Evolutionary conservation across 2,888 invertebrate genomes (phyloP).

Genomic region (Drosophila kanekoi): DNA sequence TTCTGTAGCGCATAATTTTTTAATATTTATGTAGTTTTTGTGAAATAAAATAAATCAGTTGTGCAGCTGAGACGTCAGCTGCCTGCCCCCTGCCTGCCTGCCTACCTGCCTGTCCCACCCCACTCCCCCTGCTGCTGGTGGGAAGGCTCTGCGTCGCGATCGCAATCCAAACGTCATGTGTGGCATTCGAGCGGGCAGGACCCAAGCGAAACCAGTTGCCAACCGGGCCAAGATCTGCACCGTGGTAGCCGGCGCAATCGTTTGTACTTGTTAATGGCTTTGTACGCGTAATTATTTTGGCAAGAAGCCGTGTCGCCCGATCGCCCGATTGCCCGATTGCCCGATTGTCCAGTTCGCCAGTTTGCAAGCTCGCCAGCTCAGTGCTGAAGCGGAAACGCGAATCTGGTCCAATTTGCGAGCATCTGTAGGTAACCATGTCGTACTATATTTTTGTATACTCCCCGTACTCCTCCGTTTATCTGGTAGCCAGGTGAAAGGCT

Average conservation of each 20-base stretch:
- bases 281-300: constrained; percentile 80
- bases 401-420: constrained; percentile 47
- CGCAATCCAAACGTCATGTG: constrained; percentile 71
- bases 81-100: constrained; percentile 2
- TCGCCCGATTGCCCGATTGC: constrained; percentile 25
- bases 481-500: constrained; percentile 70
- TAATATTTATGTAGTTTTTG: constrained; percentile 74
- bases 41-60: constrained; percentile 77
- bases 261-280: constrained; percentile 80
- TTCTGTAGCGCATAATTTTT: constrained; percentile 69
- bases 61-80: constrained; percentile 64
- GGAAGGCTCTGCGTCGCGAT: constrained; percentile 13
- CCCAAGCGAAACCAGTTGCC: constrained; percentile 42
- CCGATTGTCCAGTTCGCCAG: constrained; percentile 1
- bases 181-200: constrained; percentile 63
- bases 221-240: constrained; percentile 35
- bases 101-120: background rate
- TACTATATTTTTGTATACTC: constrained; percentile 3
- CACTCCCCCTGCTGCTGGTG: background rate
- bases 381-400: constrained; percentile 54
- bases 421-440: constrained; percentile 25
- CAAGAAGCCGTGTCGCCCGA: constrained; percentile 65
- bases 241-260: constrained; percentile 69
- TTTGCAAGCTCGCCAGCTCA: constrained; percentile 8
- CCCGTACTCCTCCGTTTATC: constrained; percentile 24